Evolutionary conservation across 2,888 invertebrate genomes (phyloP).

Genomic region (Cylindroiulus punctatus): DNA sequence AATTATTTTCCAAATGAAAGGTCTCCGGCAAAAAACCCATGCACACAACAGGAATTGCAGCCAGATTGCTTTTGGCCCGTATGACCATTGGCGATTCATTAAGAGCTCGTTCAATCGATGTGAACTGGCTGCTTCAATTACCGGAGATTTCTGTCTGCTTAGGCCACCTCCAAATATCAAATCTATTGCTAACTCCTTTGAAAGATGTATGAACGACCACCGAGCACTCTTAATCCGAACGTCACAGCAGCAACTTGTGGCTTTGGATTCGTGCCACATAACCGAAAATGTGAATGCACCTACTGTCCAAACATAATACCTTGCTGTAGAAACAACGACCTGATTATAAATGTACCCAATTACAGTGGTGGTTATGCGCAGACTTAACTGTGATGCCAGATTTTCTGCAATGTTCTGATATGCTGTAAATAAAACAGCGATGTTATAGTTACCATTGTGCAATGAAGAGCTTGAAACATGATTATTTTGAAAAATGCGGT

Average conservation of each 20-base stretch:
- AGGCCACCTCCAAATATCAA: background rate
- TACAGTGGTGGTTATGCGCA: no score
- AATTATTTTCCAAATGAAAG: constrained; percentile 42
- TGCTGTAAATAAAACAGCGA: no score
- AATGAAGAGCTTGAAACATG: no score
- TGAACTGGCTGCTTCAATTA: constrained; percentile 34
- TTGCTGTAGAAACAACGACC: no score
- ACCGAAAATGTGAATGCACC: background rate
- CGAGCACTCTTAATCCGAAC: background rate
- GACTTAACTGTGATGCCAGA: no score
- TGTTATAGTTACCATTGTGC: no score
- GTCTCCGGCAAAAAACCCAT: constrained; percentile 14
- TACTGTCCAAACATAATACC: no score
- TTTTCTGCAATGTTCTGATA: no score
- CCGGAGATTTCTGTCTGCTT: constrained; percentile 13
- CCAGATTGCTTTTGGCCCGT: constrained; percentile 37
- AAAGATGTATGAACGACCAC: constrained; percentile 3
- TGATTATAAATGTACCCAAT: no score
- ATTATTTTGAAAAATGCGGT: no score
- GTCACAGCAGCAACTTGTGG: background rate
- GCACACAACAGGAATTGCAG: constrained; percentile 29
- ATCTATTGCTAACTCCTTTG: constrained; percentile 4
- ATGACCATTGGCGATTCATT: constrained; percentile 42
- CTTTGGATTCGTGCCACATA: background rate
- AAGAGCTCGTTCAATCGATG: constrained; percentile 42